Evolutionary conservation across 2,888 invertebrate species (phyloP).

Genomic region (Orthosia gothica): DNA sequence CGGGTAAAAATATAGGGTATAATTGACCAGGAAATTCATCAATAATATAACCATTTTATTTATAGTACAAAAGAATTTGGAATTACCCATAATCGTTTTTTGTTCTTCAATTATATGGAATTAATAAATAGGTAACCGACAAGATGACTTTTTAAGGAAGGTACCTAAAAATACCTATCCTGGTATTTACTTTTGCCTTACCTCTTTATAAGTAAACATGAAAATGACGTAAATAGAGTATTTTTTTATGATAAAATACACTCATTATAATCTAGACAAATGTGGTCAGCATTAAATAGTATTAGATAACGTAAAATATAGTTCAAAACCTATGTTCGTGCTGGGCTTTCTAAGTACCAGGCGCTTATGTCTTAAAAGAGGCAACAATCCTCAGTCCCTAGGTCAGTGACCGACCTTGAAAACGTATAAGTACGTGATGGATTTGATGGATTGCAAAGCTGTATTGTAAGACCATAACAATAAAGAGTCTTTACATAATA

Average conservation of each 20-base stretch:
- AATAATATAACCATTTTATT: too few species aligned
- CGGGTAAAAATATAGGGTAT: neutral
- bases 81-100: neutral
- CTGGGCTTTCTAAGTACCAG: conserved; percentile 4
- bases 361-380: neutral
- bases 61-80: neutral
- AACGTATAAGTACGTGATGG: neutral
- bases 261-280: neutral
- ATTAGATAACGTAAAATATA: neutral
- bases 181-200: too few species aligned
- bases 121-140: too few species aligned
- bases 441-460: conserved; percentile 41
- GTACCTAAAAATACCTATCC: neutral
- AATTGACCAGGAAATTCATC: neutral
- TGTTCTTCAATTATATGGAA: neutral
- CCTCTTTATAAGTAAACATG: too few species aligned
- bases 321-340: neutral
- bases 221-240: too few species aligned
- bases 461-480: conserved; percentile 38
- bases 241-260: too few species aligned
- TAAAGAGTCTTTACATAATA: conserved; percentile 24
- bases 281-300: neutral
- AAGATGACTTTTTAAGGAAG: neutral
- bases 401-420: conserved; percentile 20
- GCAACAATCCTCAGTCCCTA: neutral